A percentile compares a stretch with the other conserved stretches of the same genome.
Conservation (phyloP, 2,888 invertebrate genomes). For the Lathronympha strigana region DNA sequence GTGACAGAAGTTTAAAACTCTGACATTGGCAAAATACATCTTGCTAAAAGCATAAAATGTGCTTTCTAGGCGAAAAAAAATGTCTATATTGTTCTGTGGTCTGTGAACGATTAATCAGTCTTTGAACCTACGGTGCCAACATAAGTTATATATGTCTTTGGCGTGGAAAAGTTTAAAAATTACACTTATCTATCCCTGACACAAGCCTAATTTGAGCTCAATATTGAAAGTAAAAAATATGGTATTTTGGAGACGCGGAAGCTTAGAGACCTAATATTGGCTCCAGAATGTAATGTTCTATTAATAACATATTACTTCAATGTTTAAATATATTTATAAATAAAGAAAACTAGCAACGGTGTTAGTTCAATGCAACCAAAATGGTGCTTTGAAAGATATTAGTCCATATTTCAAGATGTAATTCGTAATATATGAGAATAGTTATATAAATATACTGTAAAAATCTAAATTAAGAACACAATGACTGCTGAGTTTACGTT, state of each 20-base stretch:
- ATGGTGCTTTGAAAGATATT: slow-evolving; percentile 69
- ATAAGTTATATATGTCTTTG: too few species aligned
- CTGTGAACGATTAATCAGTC: too few species aligned
- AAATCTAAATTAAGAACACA: slow-evolving; percentile 39
- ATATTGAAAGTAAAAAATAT: too few species aligned
- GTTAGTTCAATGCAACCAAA: slow-evolving; percentile 61
- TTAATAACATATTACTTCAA: slow-evolving; percentile 18
- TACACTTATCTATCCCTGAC: too few species aligned
- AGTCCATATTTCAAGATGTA: slow-evolving; percentile 53
- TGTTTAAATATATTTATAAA: slow-evolving; percentile 34
- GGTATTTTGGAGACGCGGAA: not conserved
- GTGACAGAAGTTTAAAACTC: too few species aligned
- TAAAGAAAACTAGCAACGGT: slow-evolving; percentile 36
- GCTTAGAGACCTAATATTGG: not conserved
- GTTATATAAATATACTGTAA: slow-evolving; percentile 42
- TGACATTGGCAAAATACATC: too few species aligned
- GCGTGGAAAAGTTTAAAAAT: too few species aligned
- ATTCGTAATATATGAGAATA: slow-evolving; percentile 41
- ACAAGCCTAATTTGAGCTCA: too few species aligned
- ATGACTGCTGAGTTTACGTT: slow-evolving; percentile 39
- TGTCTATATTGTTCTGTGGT: too few species aligned
- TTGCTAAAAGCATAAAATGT: too few species aligned
- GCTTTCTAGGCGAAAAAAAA: too few species aligned
- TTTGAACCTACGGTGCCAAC: too few species aligned
- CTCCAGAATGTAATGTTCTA: not conserved